phyloP scores from a whole-genome alignment of 2,113 vertebrate species.

The Brachypteracias leptosomus region DNA sequence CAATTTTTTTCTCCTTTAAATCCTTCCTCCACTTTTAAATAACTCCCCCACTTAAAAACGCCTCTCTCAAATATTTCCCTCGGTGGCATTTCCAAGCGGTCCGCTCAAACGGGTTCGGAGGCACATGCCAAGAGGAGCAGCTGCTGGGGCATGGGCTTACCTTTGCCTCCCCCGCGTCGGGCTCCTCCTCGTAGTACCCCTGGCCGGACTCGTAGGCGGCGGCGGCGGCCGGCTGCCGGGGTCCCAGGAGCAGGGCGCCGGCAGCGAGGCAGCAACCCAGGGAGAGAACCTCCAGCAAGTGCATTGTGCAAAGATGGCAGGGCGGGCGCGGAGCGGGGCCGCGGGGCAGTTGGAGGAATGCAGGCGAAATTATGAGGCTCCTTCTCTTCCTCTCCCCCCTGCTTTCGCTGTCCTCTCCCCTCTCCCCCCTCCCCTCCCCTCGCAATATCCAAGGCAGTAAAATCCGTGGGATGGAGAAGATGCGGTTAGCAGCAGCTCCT shows the following conservation, averaged over 20 bases:
- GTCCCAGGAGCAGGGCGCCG: conserved; percentile 63
- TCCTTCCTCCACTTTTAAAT: neutral
- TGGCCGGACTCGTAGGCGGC: conserved; percentile 75
- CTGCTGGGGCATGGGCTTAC: conserved; percentile 19
- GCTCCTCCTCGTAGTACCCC: conserved; percentile 74
- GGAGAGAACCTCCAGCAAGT: conserved; percentile 75
- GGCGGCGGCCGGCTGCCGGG: conserved; percentile 55
- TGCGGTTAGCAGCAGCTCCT: conserved; percentile 27
- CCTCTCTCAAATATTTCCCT: neutral
- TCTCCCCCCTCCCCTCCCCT: neutral
- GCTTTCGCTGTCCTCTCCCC: neutral
- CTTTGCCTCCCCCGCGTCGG: conserved; percentile 70
- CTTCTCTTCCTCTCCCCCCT: neutral
- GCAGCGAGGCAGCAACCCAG: conserved; percentile 71
- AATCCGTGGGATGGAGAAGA: conserved; percentile 59
- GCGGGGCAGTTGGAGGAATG: neutral
- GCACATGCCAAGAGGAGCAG: neutral
- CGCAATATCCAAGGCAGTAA: conserved; percentile 17
- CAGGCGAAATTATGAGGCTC: conserved; percentile 3
- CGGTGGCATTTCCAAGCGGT: neutral
- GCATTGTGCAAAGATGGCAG: conserved; percentile 70
- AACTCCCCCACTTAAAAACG: neutral
- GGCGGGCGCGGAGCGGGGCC: neutral
- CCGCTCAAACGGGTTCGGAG: too few species aligned
- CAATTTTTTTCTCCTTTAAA: too few species aligned